Conservation (phyloP, 1,140 invertebrate genomes). For the Drosophila sproati region DNA sequence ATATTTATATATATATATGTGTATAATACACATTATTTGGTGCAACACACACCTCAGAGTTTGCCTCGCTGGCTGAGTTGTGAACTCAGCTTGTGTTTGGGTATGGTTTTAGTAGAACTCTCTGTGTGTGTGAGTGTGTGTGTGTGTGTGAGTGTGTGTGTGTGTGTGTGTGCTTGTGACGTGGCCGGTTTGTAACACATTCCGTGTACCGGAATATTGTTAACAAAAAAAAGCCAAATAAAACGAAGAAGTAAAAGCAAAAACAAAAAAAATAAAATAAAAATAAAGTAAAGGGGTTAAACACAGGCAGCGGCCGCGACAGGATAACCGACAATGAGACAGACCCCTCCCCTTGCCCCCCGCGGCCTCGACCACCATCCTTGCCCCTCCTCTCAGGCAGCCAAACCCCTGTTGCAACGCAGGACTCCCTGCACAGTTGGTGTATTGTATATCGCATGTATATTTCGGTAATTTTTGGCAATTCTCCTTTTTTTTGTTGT, state of each 20-base stretch:
- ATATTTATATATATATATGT: constrained; percentile 2
- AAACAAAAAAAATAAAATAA: constrained; percentile 13
- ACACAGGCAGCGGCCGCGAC: constrained; percentile 39
- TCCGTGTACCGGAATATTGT: constrained; percentile 34
- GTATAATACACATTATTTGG: constrained; percentile 21
- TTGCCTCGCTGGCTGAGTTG: constrained; percentile 3
- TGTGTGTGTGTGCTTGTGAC: constrained; percentile 20
- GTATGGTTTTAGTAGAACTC: background rate
- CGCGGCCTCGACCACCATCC: background rate
- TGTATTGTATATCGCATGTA: constrained; percentile 46
- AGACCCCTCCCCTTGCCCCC: background rate
- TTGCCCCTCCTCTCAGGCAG: background rate
- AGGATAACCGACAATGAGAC: constrained; percentile 56
- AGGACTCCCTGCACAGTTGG: constrained; percentile 15
- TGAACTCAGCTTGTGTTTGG: constrained; percentile 8
- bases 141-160: constrained; percentile 4
- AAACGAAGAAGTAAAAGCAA: background rate
- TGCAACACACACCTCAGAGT: constrained; percentile 8
- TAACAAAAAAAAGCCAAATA: constrained; percentile 11
- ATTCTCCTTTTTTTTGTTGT: constrained; percentile 49
- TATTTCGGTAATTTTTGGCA: constrained; percentile 70
- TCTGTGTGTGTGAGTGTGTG: background rate
- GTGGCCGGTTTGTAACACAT: constrained; percentile 53
- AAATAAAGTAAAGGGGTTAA: constrained; percentile 43
- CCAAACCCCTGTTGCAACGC: constrained; percentile 14